Evolutionary conservation across 2,888 invertebrate species (phyloP).

Genomic region (Amiota minor): DNA sequence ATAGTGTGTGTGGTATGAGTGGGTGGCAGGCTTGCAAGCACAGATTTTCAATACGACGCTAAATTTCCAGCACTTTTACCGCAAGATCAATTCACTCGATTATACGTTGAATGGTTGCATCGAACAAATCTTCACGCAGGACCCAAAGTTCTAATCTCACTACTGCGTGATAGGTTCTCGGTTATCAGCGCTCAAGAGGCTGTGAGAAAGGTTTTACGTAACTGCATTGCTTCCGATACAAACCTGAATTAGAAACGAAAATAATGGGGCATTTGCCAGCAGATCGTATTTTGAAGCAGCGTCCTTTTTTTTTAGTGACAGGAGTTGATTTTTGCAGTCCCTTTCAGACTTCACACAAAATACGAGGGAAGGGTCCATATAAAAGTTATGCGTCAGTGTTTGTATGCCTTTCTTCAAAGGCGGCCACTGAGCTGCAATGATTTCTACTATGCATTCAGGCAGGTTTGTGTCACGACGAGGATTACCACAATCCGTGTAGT

Average conservation of each 20-base stretch:
- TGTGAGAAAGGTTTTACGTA: conserved; percentile 34
- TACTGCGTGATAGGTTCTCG: conserved; percentile 39
- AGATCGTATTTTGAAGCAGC: not conserved
- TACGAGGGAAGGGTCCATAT: not conserved
- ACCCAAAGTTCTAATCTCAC: conserved; percentile 34
- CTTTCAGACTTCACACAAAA: not conserved
- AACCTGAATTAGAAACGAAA: conserved; percentile 37
- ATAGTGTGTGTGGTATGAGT: too few relatives aligned
- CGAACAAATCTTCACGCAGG: conserved; percentile 37
- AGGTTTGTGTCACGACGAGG: not conserved
- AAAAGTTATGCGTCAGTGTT: not conserved
- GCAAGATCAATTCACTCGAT: conserved; percentile 31
- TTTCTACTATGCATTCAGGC: not conserved
- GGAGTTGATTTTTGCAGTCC: not conserved
- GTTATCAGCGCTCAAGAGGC: too few relatives aligned
- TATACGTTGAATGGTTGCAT: conserved; percentile 37
- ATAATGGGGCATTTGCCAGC: conserved; percentile 36
- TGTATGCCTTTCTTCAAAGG: not conserved
- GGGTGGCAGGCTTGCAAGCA: conserved; percentile 4
- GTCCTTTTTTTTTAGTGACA: not conserved
- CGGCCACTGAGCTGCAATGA: too few relatives aligned
- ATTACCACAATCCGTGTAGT: not conserved
- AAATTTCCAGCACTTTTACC: not conserved
- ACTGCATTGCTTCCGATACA: conserved; percentile 40
- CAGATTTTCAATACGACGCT: not conserved